Conservation (phyloP, 2,888 invertebrate species). For the Caenorhabditis uteleia region DNA sequence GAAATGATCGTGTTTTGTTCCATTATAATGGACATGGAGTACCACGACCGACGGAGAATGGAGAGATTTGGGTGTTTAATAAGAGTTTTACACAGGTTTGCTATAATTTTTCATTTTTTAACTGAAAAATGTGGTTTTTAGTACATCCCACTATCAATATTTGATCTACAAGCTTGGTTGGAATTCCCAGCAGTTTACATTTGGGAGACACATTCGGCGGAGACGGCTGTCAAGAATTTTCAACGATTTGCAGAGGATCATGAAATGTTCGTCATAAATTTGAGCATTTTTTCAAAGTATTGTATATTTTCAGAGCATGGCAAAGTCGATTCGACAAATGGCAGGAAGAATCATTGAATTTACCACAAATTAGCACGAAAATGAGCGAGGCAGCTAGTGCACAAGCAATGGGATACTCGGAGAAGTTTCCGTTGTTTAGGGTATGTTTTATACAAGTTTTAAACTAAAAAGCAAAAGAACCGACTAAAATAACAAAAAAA, state of each 20-base stretch:
- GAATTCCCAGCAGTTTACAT: slow-evolving; percentile 98
- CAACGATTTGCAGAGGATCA: slow-evolving; percentile 87
- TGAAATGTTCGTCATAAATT: slow-evolving; percentile 69
- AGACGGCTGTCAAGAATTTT: slow-evolving; percentile 84
- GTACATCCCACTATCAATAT: slow-evolving; percentile 97
- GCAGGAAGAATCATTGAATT: slow-evolving; percentile 21
- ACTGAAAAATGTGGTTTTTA: slow-evolving; percentile 70
- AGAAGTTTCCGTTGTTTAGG: slow-evolving; percentile 37
- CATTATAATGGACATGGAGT: slow-evolving; percentile 99
- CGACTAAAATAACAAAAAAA: no score
- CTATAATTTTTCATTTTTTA: not conserved
- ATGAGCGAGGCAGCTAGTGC: slow-evolving; percentile 42
- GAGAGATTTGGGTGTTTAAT: slow-evolving; percentile 87
- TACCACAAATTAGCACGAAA: slow-evolving; percentile 31
- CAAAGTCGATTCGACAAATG: slow-evolving; percentile 30
- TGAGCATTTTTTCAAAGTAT: not conserved
- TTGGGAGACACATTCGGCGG: slow-evolving; percentile 98
- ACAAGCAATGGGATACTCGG: slow-evolving; percentile 32
- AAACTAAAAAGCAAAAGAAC: not conserved
- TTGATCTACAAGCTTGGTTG: slow-evolving; percentile 99
- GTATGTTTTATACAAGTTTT: slow-evolving; percentile 8
- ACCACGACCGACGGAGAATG: slow-evolving; percentile 94
- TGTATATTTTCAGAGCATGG: slow-evolving; percentile 19
- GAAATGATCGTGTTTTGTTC: slow-evolving; percentile 83
- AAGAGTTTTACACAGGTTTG: slow-evolving; percentile 81